phyloP scores from a whole-genome alignment of 2,113 vertebrate species.

The Nothocercus julius region DNA sequence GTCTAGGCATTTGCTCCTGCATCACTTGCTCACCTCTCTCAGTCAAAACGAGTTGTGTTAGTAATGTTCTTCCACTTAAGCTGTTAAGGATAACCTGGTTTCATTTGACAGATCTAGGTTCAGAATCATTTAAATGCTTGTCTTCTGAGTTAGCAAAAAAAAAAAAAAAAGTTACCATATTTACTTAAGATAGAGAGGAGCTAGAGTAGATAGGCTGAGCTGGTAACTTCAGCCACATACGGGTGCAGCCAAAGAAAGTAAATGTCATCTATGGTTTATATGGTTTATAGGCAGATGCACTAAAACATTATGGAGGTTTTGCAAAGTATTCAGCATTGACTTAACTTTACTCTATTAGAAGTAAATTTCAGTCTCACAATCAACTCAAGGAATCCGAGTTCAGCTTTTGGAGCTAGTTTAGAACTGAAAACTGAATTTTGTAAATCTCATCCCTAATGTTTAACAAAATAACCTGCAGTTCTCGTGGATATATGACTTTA shows the following conservation, averaged over 20 bases:
- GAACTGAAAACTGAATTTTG: background rate
- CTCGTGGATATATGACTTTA: background rate
- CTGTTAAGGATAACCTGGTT: background rate
- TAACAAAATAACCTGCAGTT: background rate
- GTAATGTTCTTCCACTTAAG: background rate
- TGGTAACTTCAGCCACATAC: background rate
- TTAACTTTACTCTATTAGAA: background rate
- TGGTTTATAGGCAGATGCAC: background rate
- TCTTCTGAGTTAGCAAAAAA: background rate
- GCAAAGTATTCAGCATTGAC: background rate
- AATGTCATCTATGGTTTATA: background rate
- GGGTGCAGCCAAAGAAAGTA: background rate
- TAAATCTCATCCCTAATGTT: background rate
- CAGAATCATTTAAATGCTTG: background rate
- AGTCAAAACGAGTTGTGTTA: background rate
- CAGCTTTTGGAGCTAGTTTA: background rate
- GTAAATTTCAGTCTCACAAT: background rate
- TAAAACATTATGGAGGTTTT: background rate
- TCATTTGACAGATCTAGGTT: background rate
- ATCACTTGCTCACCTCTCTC: background rate
- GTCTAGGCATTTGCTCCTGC: background rate
- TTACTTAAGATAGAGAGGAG: background rate
- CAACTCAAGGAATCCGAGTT: background rate
- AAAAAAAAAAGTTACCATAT: background rate
- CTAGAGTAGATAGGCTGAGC: background rate